Evolutionary conservation across 2,888 invertebrate species (phyloP).

Genomic region (Ennomos quercinarius): DNA sequence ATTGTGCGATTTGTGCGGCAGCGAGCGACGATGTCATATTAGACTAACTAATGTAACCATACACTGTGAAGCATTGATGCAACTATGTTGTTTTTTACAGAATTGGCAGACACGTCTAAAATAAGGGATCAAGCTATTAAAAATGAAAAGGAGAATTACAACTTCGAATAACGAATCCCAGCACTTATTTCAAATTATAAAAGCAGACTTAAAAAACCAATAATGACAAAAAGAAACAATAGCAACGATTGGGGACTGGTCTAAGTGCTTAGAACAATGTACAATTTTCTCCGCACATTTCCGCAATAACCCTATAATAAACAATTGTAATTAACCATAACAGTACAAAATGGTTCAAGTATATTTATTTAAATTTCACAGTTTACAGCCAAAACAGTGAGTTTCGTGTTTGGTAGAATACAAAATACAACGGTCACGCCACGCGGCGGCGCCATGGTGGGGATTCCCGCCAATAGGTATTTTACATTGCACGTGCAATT

Average conservation of each 20-base stretch:
- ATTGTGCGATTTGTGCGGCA: too few relatives aligned
- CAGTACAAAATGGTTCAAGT: constrained; percentile 50
- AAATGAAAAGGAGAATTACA: too few relatives aligned
- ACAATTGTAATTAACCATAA: constrained; percentile 54
- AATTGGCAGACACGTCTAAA: too few relatives aligned
- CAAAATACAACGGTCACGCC: constrained; percentile 60
- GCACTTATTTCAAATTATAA: not conserved
- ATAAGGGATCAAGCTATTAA: too few relatives aligned
- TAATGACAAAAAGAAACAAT: too few relatives aligned
- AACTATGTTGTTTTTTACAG: too few relatives aligned
- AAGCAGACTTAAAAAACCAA: not conserved
- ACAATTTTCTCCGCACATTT: constrained; percentile 33
- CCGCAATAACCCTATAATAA: constrained; percentile 44
- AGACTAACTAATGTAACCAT: constrained; percentile 5
- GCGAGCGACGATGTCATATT: constrained; percentile 5
- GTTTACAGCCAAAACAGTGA: constrained; percentile 62
- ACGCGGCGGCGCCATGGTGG: constrained; percentile 51
- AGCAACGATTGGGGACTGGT: too few relatives aligned
- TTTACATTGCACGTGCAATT: constrained; percentile 62
- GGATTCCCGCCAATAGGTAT: constrained; percentile 59
- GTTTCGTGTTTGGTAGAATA: constrained; percentile 63
- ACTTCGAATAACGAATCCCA: too few relatives aligned
- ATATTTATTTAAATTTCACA: constrained; percentile 65
- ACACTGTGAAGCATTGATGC: not conserved
- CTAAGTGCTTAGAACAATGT: not conserved